Evolutionary conservation across 2,797 vertebrate genomes (phyloP).

Genomic region (Scarus forsteni): DNA sequence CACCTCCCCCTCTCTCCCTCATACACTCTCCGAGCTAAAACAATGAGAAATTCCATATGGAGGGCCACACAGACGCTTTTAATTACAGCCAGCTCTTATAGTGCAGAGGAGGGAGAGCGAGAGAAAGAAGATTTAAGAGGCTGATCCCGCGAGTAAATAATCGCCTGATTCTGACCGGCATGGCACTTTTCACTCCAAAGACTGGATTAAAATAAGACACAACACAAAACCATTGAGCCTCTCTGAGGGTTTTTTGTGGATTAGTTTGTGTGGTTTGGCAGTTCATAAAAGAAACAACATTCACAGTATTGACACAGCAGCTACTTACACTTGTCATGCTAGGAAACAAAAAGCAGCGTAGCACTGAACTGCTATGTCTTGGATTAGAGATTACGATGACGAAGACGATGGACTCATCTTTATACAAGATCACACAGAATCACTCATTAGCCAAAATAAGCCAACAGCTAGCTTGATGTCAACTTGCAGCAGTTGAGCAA

Average conservation of each 20-base stretch:
- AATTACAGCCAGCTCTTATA: slow-evolving; percentile 76
- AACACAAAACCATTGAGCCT: slow-evolving; percentile 48
- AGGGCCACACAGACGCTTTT: slow-evolving; percentile 82
- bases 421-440: too few relatives aligned
- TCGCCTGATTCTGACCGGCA: slow-evolving; percentile 38
- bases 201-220: slow-evolving; percentile 54
- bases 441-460: too few relatives aligned
- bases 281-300: slow-evolving; percentile 39
- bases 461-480: too few relatives aligned
- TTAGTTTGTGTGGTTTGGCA: slow-evolving; percentile 67
- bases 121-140: slow-evolving; percentile 49
- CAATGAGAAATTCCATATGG: slow-evolving; percentile 79
- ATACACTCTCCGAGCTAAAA: slow-evolving; percentile 51
- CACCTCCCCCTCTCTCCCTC: slow-evolving; percentile 42
- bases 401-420: too few relatives aligned
- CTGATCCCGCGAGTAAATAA: slow-evolving; percentile 32
- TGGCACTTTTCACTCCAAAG: slow-evolving; percentile 54
- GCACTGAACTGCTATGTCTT: too few relatives aligned
- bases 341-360: too few relatives aligned
- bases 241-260: slow-evolving; percentile 28
- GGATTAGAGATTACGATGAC: too few relatives aligned
- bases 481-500: too few relatives aligned
- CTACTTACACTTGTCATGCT: background rate
- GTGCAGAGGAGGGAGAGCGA: slow-evolving; percentile 54
- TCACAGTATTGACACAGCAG: background rate